Conservation (phyloP, 2,113 vertebrate species). For the Microcebus griseorufus region DNA sequence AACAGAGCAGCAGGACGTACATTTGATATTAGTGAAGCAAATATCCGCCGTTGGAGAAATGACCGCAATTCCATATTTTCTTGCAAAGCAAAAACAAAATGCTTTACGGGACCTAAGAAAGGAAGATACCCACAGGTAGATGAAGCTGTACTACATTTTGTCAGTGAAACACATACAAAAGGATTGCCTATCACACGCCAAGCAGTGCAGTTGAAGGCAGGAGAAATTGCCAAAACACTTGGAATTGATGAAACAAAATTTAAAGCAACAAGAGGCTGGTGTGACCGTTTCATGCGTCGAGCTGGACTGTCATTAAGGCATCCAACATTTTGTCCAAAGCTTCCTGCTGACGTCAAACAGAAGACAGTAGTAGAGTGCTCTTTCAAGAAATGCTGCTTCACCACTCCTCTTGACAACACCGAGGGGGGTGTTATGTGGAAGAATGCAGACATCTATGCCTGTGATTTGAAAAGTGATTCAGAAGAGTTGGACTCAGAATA, state of each 20-base stretch:
- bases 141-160: neutral
- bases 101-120: conserved; percentile 25
- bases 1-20: neutral
- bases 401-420: accelerated
- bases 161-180: neutral
- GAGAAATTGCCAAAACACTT: conserved; percentile 52
- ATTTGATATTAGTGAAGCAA: neutral
- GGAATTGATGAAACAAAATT: neutral
- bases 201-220: neutral
- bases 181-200: neutral
- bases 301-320: neutral
- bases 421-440: neutral
- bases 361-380: neutral
- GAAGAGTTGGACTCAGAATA: neutral
- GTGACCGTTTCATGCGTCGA: neutral
- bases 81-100: conserved; percentile 40
- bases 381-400: neutral
- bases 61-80: conserved; percentile 30
- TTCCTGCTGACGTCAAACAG: neutral
- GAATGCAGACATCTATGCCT: neutral
- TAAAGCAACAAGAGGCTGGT: conserved; percentile 11
- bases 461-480: neutral
- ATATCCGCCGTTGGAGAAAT: neutral
- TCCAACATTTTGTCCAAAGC: neutral
- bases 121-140: conserved; percentile 30